Evolutionary conservation across 2,888 invertebrate species (phyloP).

Genomic region (Plebejus melissa): DNA sequence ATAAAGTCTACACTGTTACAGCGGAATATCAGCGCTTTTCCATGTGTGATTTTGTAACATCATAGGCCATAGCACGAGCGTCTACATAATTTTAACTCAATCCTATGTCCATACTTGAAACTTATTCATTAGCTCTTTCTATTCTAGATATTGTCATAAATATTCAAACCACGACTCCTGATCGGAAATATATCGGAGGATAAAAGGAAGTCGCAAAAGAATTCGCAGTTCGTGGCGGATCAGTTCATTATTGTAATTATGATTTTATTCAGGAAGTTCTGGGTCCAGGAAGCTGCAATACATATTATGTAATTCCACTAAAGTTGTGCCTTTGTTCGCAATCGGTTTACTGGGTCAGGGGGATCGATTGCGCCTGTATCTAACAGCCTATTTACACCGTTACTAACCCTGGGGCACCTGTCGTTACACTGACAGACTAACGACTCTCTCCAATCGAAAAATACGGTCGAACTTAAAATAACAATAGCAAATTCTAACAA

Average conservation of each 20-base stretch:
- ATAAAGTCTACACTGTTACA: not conserved
- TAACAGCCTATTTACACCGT: constrained; percentile 11
- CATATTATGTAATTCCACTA: constrained; percentile 18
- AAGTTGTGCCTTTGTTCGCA: constrained; percentile 17
- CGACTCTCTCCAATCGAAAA: not conserved
- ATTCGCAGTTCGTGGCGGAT: not conserved
- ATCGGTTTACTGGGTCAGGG: constrained; percentile 22
- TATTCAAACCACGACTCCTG: not conserved
- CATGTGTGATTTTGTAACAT: too few relatives aligned
- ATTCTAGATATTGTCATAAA: not conserved
- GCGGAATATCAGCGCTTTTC: not conserved
- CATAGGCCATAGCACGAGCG: too few relatives aligned
- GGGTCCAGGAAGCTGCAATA: constrained; percentile 25
- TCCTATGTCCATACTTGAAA: not conserved
- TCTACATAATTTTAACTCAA: too few relatives aligned
- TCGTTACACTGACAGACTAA: not conserved
- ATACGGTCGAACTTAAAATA: not conserved
- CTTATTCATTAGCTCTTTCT: not conserved
- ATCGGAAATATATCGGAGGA: not conserved
- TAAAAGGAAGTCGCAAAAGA: not conserved
- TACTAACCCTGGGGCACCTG: constrained; percentile 11
- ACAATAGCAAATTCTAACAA: constrained; percentile 1
- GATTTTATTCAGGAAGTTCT: constrained; percentile 8
- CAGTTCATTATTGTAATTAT: not conserved
- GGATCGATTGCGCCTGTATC: constrained; percentile 22